These are phyloP conservation scores for Bungarus multicinctus DNA, from an alignment of 2,113 vertebrate species.

Conservation along the genomic window DNA sequence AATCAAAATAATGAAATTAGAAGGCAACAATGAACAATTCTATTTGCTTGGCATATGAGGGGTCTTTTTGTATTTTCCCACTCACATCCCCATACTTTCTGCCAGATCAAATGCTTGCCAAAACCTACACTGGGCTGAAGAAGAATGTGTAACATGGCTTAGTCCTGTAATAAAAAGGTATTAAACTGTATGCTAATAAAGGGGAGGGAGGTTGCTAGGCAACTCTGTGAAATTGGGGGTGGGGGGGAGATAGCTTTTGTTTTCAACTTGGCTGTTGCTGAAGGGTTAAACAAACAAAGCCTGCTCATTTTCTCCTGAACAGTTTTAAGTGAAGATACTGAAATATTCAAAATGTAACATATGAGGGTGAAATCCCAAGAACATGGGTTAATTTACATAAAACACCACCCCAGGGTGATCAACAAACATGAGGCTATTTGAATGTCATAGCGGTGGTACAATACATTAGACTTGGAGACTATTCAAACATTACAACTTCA, in stretches of 20 bases:
- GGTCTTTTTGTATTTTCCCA: slow-evolving; percentile 37
- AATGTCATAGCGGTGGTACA: background rate
- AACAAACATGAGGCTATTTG: slow-evolving; percentile 15
- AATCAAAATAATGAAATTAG: slow-evolving; percentile 51
- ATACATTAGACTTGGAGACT: background rate
- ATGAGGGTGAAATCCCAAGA: slow-evolving; percentile 10
- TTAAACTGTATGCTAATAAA: slow-evolving; percentile 68
- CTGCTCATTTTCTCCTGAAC: slow-evolving; percentile 25
- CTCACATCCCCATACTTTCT: slow-evolving; percentile 1
- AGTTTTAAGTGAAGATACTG: background rate
- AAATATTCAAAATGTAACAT: background rate
- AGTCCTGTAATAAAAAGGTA: slow-evolving; percentile 63
- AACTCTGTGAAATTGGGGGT: slow-evolving; percentile 40
- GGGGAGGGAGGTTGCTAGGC: slow-evolving; percentile 64
- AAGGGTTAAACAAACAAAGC: slow-evolving; percentile 60
- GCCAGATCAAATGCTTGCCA: slow-evolving; percentile 13
- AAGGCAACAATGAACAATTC: slow-evolving; percentile 7
- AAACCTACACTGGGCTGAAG: slow-evolving; percentile 1
- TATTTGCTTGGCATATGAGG: slow-evolving; percentile 48
- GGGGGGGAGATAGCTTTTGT: slow-evolving; percentile 60
- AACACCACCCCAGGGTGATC: background rate
- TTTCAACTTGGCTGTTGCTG: slow-evolving; percentile 58
- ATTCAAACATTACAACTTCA: background rate
- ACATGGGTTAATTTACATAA: slow-evolving; percentile 12
- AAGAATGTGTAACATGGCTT: slow-evolving; percentile 4